A percentile compares a stretch with the other conserved stretches of the same genome.
Conservation (phyloP, 2,888 invertebrate genomes). For the Dexiosoma caninum region DNA sequence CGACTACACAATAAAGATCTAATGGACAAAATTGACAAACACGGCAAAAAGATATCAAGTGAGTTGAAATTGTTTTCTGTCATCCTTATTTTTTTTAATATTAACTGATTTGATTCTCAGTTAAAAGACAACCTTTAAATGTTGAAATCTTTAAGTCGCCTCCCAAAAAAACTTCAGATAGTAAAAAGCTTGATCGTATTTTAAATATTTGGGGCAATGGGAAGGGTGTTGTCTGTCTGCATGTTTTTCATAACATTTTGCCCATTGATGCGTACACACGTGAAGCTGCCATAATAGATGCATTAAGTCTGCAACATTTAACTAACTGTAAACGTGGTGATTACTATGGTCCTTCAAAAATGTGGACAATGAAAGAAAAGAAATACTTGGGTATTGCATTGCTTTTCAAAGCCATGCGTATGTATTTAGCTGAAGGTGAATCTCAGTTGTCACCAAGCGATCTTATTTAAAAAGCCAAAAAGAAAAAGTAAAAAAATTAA, state of each 20-base stretch:
- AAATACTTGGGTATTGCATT: slow-evolving; percentile 87
- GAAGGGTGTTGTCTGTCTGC: slow-evolving; percentile 92
- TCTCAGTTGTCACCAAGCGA: slow-evolving; percentile 89
- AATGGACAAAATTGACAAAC: slow-evolving; percentile 37
- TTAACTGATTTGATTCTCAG: slow-evolving; percentile 27
- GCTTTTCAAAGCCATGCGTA: slow-evolving; percentile 88
- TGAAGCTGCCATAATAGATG: slow-evolving; percentile 96
- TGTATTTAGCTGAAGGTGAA: slow-evolving; percentile 92
- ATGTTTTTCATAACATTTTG: slow-evolving; percentile 93
- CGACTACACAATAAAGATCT: slow-evolving; percentile 60
- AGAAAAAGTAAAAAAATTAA: neutral
- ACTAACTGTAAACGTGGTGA: slow-evolving; percentile 89
- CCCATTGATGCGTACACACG: slow-evolving; percentile 95
- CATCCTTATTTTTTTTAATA: neutral
- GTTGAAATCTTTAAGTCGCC: slow-evolving; percentile 70
- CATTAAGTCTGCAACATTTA: slow-evolving; percentile 86
- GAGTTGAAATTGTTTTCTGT: slow-evolving; percentile 17
- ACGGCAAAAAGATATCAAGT: slow-evolving; percentile 62
- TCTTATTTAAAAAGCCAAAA: slow-evolving; percentile 77
- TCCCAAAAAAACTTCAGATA: slow-evolving; percentile 66
- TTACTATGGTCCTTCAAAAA: slow-evolving; percentile 87
- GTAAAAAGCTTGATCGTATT: slow-evolving; percentile 86
- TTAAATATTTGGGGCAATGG: slow-evolving; percentile 91
- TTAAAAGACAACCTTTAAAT: slow-evolving; percentile 61
- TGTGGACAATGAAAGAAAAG: slow-evolving; percentile 85